Evolutionary conservation across 1,140 invertebrate genomes (phyloP), one percentile per base, ranked within the genome.

Genomic region (Hycleus cichorii): DNA sequence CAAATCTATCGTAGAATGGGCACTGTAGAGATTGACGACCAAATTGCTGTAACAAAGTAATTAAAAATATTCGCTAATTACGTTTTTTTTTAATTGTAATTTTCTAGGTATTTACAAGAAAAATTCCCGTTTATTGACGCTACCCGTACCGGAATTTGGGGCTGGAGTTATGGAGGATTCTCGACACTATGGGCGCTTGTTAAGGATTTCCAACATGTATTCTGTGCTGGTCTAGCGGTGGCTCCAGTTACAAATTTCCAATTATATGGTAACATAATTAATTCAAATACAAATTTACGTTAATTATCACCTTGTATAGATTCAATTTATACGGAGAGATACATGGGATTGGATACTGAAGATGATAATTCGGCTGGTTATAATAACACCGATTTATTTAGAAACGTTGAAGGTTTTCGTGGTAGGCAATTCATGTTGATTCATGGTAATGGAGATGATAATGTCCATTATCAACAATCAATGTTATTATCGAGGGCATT

Each of bases 111-210:
- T 73, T 72, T 90, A 32, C 78, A 83, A 56, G 64, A 83, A 1
- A 78, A 72, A 1, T 81, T 80, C 47, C 59, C 74, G 4, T 91
- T 82, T 72, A 88, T 93, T 51, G 89, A 81, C 60, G 67, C 70
- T 0, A 60, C 69, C 0, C 72, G 81, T 53, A 85, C 89, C 10
- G 90, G 86, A 8, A 90, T 93, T 57, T 93, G 90, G 91, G 94
- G 93, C 39, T 95, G 93, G 93, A 95, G 93, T 67, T 97, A 97
- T 73, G 93, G 93, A 47, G 93, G 93, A 0, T 96, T 91, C 71
- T 85, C 86, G 49, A 84, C 88, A 0, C 82, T 83, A 10, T 83
- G 87, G 72, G 83, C 82, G 1, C 71, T 93, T 38, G 84, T 86
- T 2, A 80, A 84, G 64, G 89, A 93, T 67, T 74, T 75, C 10